Base-by-base conservation (phyloP, 2,888 invertebrate genomes). In the Pollenia griseotomentosa region DNA sequence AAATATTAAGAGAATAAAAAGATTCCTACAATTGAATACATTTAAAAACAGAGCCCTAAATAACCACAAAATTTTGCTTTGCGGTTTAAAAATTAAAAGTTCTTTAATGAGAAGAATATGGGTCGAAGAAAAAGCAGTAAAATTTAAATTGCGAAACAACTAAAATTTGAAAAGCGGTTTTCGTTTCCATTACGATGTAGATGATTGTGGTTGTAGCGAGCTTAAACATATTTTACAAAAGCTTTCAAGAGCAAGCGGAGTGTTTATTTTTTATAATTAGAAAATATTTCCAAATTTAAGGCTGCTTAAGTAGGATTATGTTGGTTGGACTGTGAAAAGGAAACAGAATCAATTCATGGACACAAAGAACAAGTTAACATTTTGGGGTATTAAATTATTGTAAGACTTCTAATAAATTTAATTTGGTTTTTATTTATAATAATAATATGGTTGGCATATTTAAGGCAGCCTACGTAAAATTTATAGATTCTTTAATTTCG, bases 11-110 rank as follows among this genome's bases (percentile, higher is more conserved):
- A 19, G 19, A 19, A 23, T 6, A 33, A 33, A 33, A 33, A 33
- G 6, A 23, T 40, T n/a, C 2, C 9, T 16, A 14, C n/a, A 48
- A 61, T 42, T 61, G 33, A 70, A n/a, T 12, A n/a, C n/a, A 42
- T 61, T 63, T 44, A 19, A 65, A 23, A 48, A 44, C 53, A 65
- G 16, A 2, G 7, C 48, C 57, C 33, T 14, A 66, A 66, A 82
- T 66, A 42, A 59, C 48, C 74, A 68, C 16, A 74, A 51, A 2
- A 53, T 68, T 82, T 82, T 68, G n/a, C 16, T 75, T 78, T 66
- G 77, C 16, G 81, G 81, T 75, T 44, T 33, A 7, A 57, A 23
- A 71, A 73, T 48, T 59, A 65, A 82, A 61, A 42, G 23, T 44
- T 74, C 6, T 61, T 65, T 23, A 46, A 71, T n/a, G 33, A n/a